These are phyloP conservation scores for Cuniculus paca DNA, from an alignment of 2,797 vertebrate species.

Conservation along the genomic window DNA sequence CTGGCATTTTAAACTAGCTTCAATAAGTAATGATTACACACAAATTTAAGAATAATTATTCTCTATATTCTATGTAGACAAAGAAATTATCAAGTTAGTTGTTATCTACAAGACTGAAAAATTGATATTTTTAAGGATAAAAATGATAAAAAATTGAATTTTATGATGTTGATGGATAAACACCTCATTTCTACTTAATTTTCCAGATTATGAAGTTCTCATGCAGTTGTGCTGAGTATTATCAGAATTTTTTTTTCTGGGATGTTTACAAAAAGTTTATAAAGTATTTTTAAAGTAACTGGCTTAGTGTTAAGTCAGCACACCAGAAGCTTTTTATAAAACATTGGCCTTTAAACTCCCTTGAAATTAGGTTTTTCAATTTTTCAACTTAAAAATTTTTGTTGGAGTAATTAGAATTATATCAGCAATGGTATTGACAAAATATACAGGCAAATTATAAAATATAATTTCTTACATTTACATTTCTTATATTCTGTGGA, in stretches of 20 bases:
- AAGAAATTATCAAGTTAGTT: not conserved
- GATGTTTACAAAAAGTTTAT: not conserved
- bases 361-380: not conserved
- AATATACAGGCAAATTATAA: not conserved
- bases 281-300: not conserved
- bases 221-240: not conserved
- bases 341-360: not conserved
- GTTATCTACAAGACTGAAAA: not conserved
- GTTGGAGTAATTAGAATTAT: not conserved
- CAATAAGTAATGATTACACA: not conserved
- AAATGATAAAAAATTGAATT: not conserved
- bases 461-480: not conserved
- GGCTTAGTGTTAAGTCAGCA: not conserved
- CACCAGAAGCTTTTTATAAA: not conserved
- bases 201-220: not conserved
- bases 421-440: not conserved
- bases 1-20: not conserved
- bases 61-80: not conserved
- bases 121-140: not conserved
- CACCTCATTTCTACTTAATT: not conserved
- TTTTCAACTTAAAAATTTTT: not conserved
- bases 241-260: not conserved
- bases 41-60: not conserved
- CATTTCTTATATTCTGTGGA: not conserved
- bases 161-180: not conserved